These are phyloP conservation scores for Thereva nobilitata DNA, from an alignment of 2,888 invertebrate genomes.

Conservation along the genomic window DNA sequence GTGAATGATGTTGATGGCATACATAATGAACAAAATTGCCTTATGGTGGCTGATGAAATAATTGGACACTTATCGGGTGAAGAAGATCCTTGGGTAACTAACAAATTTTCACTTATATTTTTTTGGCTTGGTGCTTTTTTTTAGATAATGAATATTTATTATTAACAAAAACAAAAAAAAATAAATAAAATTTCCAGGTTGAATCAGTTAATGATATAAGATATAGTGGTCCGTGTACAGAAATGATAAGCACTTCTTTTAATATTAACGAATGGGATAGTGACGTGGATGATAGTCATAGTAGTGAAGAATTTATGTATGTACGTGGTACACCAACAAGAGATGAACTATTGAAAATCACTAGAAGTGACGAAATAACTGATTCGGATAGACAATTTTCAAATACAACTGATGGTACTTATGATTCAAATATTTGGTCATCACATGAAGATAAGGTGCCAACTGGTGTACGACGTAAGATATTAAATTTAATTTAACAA, in stretches of 20 bases:
- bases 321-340: constrained; percentile 45
- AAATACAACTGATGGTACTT: constrained; percentile 22
- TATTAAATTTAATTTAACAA: background rate
- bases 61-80: constrained; percentile 43
- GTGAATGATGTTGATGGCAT: constrained; percentile 36
- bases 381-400: constrained; percentile 12
- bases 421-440: constrained; percentile 39
- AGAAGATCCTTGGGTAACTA: constrained; percentile 45
- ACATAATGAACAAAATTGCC: constrained; percentile 36
- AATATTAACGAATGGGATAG: constrained; percentile 53
- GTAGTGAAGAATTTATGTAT: constrained; percentile 50
- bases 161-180: constrained; percentile 9
- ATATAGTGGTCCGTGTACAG: constrained; percentile 41
- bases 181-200: constrained; percentile 32
- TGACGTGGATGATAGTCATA: constrained; percentile 58
- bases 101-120: background rate
- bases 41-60: constrained; percentile 38
- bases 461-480: constrained; percentile 28
- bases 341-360: constrained; percentile 20
- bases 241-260: constrained; percentile 43
- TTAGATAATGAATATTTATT: background rate
- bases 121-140: background rate
- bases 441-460: constrained; percentile 41
- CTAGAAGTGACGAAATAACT: constrained; percentile 9
- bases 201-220: constrained; percentile 42